Evolutionary conservation across 2,888 invertebrate genomes (phyloP).

Genomic region (Drosophila picticornis): DNA sequence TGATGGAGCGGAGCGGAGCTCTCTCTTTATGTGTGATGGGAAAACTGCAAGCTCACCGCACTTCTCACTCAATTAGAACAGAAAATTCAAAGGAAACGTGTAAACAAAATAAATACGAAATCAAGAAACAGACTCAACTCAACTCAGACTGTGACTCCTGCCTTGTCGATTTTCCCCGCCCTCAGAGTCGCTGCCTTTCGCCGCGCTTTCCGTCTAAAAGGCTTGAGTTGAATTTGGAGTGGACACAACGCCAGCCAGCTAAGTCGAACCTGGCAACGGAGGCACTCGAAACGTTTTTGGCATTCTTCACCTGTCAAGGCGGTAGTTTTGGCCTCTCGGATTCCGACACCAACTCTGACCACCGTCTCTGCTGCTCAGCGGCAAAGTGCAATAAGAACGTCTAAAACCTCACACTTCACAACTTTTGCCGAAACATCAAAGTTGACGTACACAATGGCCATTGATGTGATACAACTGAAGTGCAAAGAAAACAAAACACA

Average conservation of each 20-base stretch:
- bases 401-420: slow-evolving; percentile 81
- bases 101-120: slow-evolving; percentile 76
- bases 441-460: slow-evolving; percentile 82
- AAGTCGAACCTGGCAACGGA: slow-evolving; percentile 51
- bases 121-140: slow-evolving; percentile 47
- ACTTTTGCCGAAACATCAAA: slow-evolving; percentile 81
- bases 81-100: slow-evolving; percentile 78
- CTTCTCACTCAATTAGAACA: slow-evolving; percentile 81
- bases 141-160: slow-evolving; percentile 41
- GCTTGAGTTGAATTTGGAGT: slow-evolving; percentile 73
- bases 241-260: slow-evolving; percentile 50
- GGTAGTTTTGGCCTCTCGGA: slow-evolving; percentile 53
- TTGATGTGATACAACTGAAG: slow-evolving; percentile 80
- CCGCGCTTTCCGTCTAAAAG: slow-evolving; percentile 74
- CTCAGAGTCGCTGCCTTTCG: slow-evolving; percentile 12
- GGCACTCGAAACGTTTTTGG: slow-evolving; percentile 74
- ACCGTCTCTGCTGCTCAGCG: slow-evolving; percentile 19
- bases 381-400: slow-evolving; percentile 79
- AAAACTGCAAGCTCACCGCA: slow-evolving; percentile 76
- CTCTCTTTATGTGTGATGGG: slow-evolving; percentile 53
- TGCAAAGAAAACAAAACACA: slow-evolving; percentile 80
- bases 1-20: slow-evolving; percentile 33
- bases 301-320: slow-evolving; percentile 80
- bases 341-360: slow-evolving; percentile 35
- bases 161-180: slow-evolving; percentile 67